Conservation (phyloP, 92 coral and sea anemone genomes). For the Epizoanthus rinbou region DNA sequence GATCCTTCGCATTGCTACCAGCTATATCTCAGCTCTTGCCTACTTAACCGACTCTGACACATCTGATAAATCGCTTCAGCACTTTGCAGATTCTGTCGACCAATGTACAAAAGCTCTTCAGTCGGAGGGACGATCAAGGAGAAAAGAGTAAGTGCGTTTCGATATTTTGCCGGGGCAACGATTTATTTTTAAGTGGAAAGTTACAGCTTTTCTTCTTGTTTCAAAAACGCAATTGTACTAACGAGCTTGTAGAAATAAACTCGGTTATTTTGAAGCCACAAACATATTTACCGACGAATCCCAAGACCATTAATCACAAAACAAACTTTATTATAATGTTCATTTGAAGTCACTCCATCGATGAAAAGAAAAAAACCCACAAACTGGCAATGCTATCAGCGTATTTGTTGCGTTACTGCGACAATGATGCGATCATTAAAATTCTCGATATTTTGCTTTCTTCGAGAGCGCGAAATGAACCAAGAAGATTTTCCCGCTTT, state of each 20-base stretch:
- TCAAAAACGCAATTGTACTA: slow-evolving; percentile 12
- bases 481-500: slow-evolving; percentile 4
- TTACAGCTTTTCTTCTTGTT: not conserved
- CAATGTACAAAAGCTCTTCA: slow-evolving; percentile 94
- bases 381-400: too few relatives aligned
- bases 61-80: slow-evolving; percentile 84
- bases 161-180: too few relatives aligned
- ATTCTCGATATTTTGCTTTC: not conserved
- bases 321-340: slow-evolving; percentile 1
- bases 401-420: too few relatives aligned
- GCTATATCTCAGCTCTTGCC: slow-evolving; percentile 89
- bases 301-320: not conserved
- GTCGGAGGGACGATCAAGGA: slow-evolving; percentile 86
- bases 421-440: not conserved
- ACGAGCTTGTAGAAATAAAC: not conserved
- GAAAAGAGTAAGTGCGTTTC: slow-evolving; percentile 73
- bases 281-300: not conserved
- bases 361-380: not conserved
- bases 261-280: not conserved
- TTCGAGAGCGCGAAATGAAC: not conserved
- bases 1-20: slow-evolving; percentile 88
- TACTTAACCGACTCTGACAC: slow-evolving; percentile 85
- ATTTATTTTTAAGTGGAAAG: slow-evolving; percentile 9
- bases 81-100: slow-evolving; percentile 92
- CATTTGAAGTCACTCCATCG: slow-evolving; percentile 26